Percentiles rank a stretch among this genome's conserved stretches.
Conservation (phyloP, 2,797 vertebrate species). For the Ptychadena robeensis region DNA sequence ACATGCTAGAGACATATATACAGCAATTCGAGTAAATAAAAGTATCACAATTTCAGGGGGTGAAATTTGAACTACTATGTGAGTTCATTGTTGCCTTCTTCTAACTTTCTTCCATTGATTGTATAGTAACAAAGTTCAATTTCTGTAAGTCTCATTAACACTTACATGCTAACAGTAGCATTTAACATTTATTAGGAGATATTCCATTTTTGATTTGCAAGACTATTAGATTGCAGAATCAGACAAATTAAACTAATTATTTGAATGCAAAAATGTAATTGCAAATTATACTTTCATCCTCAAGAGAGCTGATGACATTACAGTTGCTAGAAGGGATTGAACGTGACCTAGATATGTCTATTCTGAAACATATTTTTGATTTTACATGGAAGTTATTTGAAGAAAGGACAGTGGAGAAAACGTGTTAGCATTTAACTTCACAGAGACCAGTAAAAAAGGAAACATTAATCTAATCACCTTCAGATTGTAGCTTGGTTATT, state of each 20-base stretch:
- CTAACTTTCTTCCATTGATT: background rate
- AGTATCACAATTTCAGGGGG: background rate
- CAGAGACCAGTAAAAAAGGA: background rate
- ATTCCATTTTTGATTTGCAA: background rate
- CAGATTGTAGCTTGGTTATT: background rate
- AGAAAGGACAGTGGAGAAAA: slow-evolving; percentile 22
- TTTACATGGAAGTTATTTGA: slow-evolving; percentile 29
- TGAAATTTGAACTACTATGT: background rate
- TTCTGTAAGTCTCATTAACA: background rate
- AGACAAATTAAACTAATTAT: slow-evolving; percentile 48
- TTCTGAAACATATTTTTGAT: slow-evolving; percentile 46
- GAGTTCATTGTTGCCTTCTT: background rate
- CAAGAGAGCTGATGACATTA: slow-evolving; percentile 49
- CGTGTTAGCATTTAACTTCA: slow-evolving; percentile 20
- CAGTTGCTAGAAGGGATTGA: slow-evolving; percentile 50
- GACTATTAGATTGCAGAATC: background rate
- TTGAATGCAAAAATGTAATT: slow-evolving; percentile 38
- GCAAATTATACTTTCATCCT: slow-evolving; percentile 43
- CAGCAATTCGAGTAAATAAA: no score
- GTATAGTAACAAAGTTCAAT: background rate
- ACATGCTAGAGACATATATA: no score
- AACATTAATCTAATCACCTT: background rate
- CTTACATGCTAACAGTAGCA: background rate
- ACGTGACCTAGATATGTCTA: slow-evolving; percentile 58
- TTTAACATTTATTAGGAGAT: background rate